These are phyloP conservation scores for Microtus pennsylvanicus DNA, from an alignment of 2,113 vertebrate species.

Conservation along the genomic window DNA sequence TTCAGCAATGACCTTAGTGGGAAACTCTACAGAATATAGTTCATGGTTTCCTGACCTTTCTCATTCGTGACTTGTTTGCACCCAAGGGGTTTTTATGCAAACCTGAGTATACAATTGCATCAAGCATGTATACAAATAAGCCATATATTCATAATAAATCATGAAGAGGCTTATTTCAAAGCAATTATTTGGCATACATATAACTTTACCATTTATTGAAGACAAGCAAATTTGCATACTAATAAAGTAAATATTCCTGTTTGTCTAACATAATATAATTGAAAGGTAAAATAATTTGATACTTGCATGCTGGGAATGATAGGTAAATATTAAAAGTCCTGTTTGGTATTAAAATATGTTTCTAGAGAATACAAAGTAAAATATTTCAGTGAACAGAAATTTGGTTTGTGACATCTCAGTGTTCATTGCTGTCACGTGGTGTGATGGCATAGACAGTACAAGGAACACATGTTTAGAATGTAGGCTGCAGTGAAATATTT, in stretches of 20 bases:
- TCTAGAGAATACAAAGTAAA: neutral
- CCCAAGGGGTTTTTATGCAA: neutral
- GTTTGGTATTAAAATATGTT: neutral
- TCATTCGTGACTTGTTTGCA: neutral
- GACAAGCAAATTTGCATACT: neutral
- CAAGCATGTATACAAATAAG: neutral
- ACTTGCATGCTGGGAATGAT: neutral
- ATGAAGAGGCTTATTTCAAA: neutral
- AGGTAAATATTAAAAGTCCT: neutral
- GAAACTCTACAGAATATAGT: conserved; percentile 9
- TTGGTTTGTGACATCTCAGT: neutral
- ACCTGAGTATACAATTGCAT: neutral
- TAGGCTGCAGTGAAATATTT: neutral
- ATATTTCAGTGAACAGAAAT: neutral
- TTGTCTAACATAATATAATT: neutral
- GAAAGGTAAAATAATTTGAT: neutral
- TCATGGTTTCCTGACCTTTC: neutral
- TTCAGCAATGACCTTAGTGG: conserved; percentile 31
- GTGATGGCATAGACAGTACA: neutral
- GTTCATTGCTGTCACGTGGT: neutral
- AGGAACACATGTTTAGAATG: neutral
- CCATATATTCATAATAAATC: neutral
- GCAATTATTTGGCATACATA: neutral
- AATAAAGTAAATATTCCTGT: neutral
- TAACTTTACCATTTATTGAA: neutral